A percentile compares a stretch with the other conserved stretches of the same genome.
These are phyloP conservation scores for Meles meles DNA, from an alignment of 2,113 vertebrate genomes.

Conservation along the genomic window DNA sequence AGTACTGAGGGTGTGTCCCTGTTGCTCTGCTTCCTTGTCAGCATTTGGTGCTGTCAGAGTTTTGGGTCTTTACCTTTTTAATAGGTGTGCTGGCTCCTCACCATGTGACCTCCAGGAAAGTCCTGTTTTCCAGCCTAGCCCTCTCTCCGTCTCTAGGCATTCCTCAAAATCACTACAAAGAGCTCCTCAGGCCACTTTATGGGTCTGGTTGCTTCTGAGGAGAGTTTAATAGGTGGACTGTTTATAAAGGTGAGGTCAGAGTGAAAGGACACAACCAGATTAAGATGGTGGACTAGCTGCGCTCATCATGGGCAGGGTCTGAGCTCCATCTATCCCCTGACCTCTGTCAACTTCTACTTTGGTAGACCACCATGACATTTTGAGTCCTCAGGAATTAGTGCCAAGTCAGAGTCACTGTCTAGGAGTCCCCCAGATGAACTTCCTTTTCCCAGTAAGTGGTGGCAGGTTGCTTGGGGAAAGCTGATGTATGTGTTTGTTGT, in stretches of 20 bases:
- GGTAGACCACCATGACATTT: not conserved
- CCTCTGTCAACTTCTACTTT: not conserved
- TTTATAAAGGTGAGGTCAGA: not conserved
- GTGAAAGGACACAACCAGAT: too few species aligned
- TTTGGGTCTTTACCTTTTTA: not conserved
- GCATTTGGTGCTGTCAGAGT: not conserved
- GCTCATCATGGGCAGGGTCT: too few species aligned
- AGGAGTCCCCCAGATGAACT: not conserved
- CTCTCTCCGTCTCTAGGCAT: not conserved
- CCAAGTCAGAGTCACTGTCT: not conserved
- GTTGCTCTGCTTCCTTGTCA: not conserved
- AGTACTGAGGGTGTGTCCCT: not conserved
- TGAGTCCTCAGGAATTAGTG: not conserved
- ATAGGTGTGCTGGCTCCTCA: not conserved
- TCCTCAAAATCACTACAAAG: not conserved
- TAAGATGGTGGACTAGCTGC: fast-evolving
- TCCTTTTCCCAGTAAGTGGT: not conserved
- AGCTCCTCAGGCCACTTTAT: not conserved
- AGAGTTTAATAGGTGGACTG: not conserved
- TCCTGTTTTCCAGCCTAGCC: not conserved
- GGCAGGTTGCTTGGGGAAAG: not conserved
- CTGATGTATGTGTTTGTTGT: not conserved
- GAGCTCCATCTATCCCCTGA: not conserved
- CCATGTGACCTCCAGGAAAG: too few species aligned
- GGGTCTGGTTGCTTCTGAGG: not conserved